Percentiles rank a stretch among this genome's conserved stretches.
Conservation (phyloP, 2,888 invertebrate genomes). For the Amblyjoppa proteus region DNA sequence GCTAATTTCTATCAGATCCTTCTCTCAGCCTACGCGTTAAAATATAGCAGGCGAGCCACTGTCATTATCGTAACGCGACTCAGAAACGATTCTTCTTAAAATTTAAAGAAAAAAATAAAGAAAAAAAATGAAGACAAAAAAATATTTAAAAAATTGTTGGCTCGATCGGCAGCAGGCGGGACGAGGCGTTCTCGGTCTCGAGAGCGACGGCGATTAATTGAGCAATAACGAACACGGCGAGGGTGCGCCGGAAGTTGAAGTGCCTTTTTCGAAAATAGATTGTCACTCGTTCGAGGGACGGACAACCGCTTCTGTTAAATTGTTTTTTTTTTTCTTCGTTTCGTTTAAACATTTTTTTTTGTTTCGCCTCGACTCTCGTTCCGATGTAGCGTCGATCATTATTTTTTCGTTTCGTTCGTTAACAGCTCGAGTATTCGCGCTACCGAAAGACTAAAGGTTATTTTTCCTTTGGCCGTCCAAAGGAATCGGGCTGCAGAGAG, state of each 20-base stretch:
- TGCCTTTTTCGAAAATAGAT: constrained; percentile 51
- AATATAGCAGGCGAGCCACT: too few species aligned
- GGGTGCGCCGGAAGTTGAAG: constrained; percentile 25
- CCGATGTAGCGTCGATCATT: constrained; percentile 11
- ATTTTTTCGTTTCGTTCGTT: constrained; percentile 37
- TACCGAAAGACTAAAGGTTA: constrained; percentile 9
- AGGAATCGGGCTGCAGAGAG: background rate
- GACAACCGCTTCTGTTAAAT: background rate
- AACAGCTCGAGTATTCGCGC: constrained; percentile 28
- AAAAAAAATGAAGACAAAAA: background rate
- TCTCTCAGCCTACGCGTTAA: too few species aligned
- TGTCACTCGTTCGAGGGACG: constrained; percentile 42
- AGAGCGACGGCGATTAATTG: constrained; percentile 40
- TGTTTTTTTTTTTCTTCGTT: background rate
- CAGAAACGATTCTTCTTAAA: too few species aligned
- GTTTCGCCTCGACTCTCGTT: constrained; percentile 13
- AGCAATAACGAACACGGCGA: constrained; percentile 49
- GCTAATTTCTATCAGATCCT: too few species aligned
- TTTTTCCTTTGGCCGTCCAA: background rate
- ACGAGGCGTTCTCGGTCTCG: constrained; percentile 16
- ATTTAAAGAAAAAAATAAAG: too few species aligned
- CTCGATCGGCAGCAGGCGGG: constrained; percentile 11
- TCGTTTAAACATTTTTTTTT: background rate
- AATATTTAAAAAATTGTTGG: constrained; percentile 11
- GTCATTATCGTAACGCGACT: too few species aligned